A percentile compares a stretch with the other conserved stretches of the same genome.
Evolutionary conservation across 1,140 invertebrate genomes (phyloP).

Genomic region (Calliphora vicina): DNA sequence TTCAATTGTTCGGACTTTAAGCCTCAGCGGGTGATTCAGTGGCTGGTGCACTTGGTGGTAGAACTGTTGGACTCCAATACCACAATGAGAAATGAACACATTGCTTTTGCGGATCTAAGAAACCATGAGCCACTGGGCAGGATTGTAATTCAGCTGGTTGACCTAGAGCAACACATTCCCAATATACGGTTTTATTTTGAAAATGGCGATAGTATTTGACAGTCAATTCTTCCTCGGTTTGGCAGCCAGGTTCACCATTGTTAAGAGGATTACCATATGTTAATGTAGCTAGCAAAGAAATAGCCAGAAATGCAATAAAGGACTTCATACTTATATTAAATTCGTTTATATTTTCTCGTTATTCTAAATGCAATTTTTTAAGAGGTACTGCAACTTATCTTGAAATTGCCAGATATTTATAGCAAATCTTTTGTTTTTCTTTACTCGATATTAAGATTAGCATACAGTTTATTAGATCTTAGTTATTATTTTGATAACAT

Average conservation of each 20-base stretch:
- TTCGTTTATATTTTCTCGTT: not conserved
- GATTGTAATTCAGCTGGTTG: not conserved
- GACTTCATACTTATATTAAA: not conserved
- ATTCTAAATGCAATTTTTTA: not conserved
- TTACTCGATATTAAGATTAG: too few relatives aligned
- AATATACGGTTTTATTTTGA: slow-evolving; percentile 3
- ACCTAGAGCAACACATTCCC: not conserved
- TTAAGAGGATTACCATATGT: not conserved
- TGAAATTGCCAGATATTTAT: not conserved
- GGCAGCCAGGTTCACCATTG: not conserved
- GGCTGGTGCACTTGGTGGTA: slow-evolving; percentile 47
- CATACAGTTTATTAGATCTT: too few relatives aligned
- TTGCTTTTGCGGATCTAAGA: slow-evolving; percentile 29
- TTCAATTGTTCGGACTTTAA: too few relatives aligned
- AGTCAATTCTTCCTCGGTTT: not conserved
- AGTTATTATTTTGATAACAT: not conserved
- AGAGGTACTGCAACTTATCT: not conserved
- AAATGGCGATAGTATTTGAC: not conserved
- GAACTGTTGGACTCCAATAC: slow-evolving; percentile 47
- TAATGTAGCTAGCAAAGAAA: not conserved
- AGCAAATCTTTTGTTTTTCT: too few relatives aligned
- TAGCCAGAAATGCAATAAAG: not conserved
- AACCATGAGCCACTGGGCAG: not conserved
- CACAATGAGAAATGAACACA: slow-evolving; percentile 48
- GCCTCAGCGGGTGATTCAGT: not conserved